phyloP scores from a whole-genome alignment of 2,113 vertebrate genomes.

The Triplophysa rosa region DNA sequence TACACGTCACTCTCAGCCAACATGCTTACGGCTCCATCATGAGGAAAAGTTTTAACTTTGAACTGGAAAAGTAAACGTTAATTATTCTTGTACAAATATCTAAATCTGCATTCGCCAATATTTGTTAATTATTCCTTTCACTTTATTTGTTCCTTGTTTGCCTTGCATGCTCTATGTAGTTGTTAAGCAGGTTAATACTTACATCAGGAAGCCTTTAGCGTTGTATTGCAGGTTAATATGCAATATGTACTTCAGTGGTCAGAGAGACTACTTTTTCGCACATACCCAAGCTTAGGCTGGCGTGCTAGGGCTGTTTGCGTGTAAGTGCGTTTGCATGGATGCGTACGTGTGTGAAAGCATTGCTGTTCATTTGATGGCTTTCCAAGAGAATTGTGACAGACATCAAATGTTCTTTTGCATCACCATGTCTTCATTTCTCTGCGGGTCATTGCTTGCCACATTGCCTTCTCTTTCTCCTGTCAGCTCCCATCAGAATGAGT shows the following conservation, averaged over 20 bases:
- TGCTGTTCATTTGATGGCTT: conserved; percentile 8
- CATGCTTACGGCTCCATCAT: conserved; percentile 22
- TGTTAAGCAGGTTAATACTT: background rate
- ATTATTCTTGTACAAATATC: no score
- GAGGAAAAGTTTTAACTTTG: conserved; percentile 37
- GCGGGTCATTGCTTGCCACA: conserved; percentile 11
- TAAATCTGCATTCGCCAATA: no score
- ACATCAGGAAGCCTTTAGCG: background rate
- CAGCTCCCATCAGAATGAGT: conserved; percentile 57
- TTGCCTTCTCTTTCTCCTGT: conserved; percentile 52
- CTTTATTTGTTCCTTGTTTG: no score
- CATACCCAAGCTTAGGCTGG: background rate
- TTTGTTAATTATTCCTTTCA: no score
- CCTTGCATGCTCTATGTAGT: no score
- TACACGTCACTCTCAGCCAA: conserved; percentile 34
- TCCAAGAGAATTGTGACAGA: conserved; percentile 37
- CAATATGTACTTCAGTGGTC: conserved; percentile 1
- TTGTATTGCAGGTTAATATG: background rate
- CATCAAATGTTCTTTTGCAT: conserved; percentile 32
- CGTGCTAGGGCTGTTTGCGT: background rate
- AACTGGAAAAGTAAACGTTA: conserved; percentile 17
- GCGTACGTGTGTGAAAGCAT: conserved; percentile 14
- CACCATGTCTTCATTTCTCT: conserved; percentile 1
- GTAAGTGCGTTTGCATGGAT: conserved; percentile 6
- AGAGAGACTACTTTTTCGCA: background rate